phyloP scores from a whole-genome alignment of 64 coral and sea anemone genomes.

The Stichodactyla helianthus region DNA sequence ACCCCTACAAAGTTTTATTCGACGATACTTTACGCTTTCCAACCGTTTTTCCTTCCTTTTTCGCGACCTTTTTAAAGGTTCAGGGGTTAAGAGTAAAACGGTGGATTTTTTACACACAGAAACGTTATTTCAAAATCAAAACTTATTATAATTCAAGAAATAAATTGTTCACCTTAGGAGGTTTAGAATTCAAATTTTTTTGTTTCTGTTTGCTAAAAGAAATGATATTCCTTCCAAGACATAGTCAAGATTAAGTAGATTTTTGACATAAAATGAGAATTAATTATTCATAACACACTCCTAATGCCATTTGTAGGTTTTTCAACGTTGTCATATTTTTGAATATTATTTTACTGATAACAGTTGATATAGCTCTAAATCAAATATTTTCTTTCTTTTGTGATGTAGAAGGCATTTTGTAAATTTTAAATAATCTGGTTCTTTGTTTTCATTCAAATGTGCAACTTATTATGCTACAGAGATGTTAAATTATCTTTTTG shows the following conservation, averaged over 20 bases:
- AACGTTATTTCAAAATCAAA: background rate
- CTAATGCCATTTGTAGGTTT: background rate
- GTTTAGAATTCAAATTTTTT: background rate
- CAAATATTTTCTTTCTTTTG: too few species aligned
- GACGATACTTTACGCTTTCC: background rate
- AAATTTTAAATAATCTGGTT: background rate
- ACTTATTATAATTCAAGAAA: background rate
- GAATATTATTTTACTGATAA: background rate
- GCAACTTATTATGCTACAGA: background rate
- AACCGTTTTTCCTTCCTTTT: background rate
- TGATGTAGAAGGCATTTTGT: background rate
- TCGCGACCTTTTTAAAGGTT: background rate
- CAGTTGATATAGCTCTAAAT: too few species aligned
- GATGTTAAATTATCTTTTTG: background rate
- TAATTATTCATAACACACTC: background rate
- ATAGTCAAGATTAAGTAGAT: background rate
- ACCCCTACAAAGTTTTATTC: background rate
- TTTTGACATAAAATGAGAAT: background rate
- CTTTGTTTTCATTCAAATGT: background rate
- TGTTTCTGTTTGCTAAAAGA: background rate
- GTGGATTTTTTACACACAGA: background rate
- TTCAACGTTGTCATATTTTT: background rate
- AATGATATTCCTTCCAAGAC: background rate
- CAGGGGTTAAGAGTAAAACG: background rate
- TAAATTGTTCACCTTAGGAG: background rate